Conservation (phyloP, 2,113 vertebrate species). For the Microcebus tavaratra region DNA sequence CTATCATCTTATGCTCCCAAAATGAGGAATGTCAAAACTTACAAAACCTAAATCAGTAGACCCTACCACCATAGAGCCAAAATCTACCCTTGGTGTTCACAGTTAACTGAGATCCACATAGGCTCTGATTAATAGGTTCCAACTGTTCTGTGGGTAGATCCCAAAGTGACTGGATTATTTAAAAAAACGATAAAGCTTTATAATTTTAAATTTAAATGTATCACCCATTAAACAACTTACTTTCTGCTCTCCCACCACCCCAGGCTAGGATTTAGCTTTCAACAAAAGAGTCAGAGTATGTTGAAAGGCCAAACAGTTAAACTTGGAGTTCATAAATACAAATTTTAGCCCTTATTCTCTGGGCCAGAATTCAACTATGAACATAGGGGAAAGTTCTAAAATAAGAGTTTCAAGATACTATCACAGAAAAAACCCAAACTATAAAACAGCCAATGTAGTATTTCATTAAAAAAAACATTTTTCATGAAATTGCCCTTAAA, state of each 20-base stretch:
- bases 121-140: neutral
- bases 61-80: accelerated
- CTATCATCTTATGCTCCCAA: neutral
- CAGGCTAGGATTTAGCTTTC: neutral
- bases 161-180: neutral
- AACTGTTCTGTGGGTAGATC: neutral
- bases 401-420: neutral
- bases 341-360: neutral
- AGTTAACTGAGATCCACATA: neutral
- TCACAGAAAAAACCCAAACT: neutral
- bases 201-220: neutral
- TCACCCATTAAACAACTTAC: neutral
- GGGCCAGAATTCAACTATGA: neutral
- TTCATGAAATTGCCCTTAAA: neutral
- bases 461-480: neutral
- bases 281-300: neutral
- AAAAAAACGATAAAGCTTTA: neutral
- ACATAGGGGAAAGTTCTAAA: neutral
- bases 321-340: too few relatives aligned
- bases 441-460: neutral
- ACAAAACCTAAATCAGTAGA: neutral
- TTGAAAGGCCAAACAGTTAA: neutral
- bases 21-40: neutral
- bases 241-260: neutral
- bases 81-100: accelerated